These are phyloP conservation scores for Melikaiella ostensackeni DNA, from an alignment of 2,888 invertebrate species.

Conservation along the genomic window DNA sequence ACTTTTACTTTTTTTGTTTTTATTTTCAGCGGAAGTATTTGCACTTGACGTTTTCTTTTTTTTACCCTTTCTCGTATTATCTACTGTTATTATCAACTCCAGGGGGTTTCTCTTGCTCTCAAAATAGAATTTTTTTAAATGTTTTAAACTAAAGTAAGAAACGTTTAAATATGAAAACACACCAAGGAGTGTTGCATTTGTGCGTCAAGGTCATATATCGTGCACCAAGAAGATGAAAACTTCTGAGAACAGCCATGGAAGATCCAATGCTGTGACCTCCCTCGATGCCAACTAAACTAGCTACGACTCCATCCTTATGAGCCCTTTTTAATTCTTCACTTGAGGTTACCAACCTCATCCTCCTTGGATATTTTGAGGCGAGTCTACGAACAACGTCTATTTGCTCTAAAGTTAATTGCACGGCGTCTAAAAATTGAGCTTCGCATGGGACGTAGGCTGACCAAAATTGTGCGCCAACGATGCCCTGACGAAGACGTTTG, in stretches of 20 bases:
- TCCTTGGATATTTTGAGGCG: slow-evolving; percentile 78
- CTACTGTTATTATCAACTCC: not conserved
- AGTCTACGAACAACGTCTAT: slow-evolving; percentile 83
- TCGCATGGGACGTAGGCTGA: slow-evolving; percentile 80
- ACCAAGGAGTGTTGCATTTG: slow-evolving; percentile 85
- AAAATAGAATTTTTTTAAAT: too few species aligned
- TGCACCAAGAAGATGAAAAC: slow-evolving; percentile 83
- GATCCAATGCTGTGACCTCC: slow-evolving; percentile 85
- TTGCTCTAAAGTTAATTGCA: slow-evolving; percentile 83
- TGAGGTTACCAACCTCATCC: slow-evolving; percentile 79
- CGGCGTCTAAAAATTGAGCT: slow-evolving; percentile 83
- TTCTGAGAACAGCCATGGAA: slow-evolving; percentile 82
- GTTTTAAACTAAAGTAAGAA: not conserved
- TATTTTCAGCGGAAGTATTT: too few species aligned
- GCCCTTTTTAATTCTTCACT: slow-evolving; percentile 81
- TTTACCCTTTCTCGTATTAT: too few species aligned
- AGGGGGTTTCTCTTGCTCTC: too few species aligned
- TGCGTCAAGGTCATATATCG: slow-evolving; percentile 84
- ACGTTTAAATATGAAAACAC: slow-evolving; percentile 55
- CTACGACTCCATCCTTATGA: slow-evolving; percentile 81
- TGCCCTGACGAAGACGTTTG: slow-evolving; percentile 77
- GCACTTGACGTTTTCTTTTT: too few species aligned
- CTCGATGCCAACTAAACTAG: slow-evolving; percentile 82
- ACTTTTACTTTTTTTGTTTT: too few species aligned
- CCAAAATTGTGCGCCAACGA: slow-evolving; percentile 79